Percentiles rank a stretch among this genome's conserved stretches.
Conservation (phyloP, 1,140 invertebrate species). For the Coptotermes formosanus region DNA sequence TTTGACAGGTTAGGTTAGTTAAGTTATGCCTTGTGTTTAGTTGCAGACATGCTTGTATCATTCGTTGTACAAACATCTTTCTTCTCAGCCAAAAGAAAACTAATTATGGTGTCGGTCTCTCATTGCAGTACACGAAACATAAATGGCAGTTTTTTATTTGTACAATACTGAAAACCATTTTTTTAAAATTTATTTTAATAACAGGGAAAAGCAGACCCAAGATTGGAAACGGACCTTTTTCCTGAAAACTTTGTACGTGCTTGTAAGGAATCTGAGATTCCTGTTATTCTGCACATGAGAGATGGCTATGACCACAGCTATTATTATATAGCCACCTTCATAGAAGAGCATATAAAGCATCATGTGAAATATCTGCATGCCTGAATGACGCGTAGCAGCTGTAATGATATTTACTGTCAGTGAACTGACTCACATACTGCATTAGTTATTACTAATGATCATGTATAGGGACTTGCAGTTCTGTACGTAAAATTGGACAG, state of each 20-base stretch:
- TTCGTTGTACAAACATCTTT: no score
- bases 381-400: background rate
- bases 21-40: no score
- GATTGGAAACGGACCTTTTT: constrained; percentile 74
- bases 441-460: no score
- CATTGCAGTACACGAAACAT: no score
- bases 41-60: no score
- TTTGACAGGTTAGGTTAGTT: no score
- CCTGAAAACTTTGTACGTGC: constrained; percentile 80
- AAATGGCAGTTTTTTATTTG: background rate
- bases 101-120: no score
- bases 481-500: no score
- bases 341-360: constrained; percentile 90
- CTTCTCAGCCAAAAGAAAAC: no score
- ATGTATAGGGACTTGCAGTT: no score
- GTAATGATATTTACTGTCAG: no score
- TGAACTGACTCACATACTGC: no score
- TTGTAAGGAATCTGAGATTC: constrained; percentile 67
- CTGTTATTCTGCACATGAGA: constrained; percentile 72
- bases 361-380: constrained; percentile 64
- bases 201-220: constrained; percentile 82
- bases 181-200: constrained; percentile 39
- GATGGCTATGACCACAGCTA: constrained; percentile 96
- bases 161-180: background rate
- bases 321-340: constrained; percentile 90